Percentiles rank a stretch among this genome's conserved stretches.
phyloP scores from a whole-genome alignment of 2,888 invertebrate genomes.

The Hoplodrina blanda region DNA sequence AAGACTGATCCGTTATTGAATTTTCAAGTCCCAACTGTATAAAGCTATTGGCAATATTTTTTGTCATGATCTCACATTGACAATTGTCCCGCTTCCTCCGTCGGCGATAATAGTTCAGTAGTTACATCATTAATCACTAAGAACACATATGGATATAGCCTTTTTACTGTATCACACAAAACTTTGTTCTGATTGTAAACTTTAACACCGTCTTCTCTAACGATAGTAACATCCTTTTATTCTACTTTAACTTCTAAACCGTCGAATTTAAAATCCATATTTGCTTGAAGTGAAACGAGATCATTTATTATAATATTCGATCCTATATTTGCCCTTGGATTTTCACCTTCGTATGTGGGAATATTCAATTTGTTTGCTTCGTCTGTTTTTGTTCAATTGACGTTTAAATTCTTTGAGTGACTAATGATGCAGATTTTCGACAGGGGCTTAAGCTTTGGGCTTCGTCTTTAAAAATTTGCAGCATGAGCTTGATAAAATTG shows the following conservation, averaged over 20 bases:
- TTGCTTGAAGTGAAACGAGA: slow-evolving; percentile 61
- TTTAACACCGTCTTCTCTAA: slow-evolving; percentile 79
- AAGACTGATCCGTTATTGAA: slow-evolving; percentile 30
- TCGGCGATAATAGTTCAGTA: slow-evolving; percentile 84
- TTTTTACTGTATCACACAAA: slow-evolving; percentile 83
- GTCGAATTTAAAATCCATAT: slow-evolving; percentile 64
- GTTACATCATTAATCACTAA: slow-evolving; percentile 87
- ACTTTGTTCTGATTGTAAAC: slow-evolving; percentile 85
- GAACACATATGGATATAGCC: slow-evolving; percentile 84
- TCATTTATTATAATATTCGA: slow-evolving; percentile 84
- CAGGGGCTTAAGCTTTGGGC: slow-evolving; percentile 71
- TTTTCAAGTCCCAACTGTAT: slow-evolving; percentile 25
- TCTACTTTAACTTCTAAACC: slow-evolving; percentile 63
- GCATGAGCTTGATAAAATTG: slow-evolving; percentile 32
- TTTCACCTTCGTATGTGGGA: slow-evolving; percentile 90
- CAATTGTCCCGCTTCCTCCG: slow-evolving; percentile 83
- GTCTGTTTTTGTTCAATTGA: slow-evolving; percentile 90
- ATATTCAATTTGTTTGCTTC: slow-evolving; percentile 89
- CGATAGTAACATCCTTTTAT: slow-evolving; percentile 68
- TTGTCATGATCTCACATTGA: slow-evolving; percentile 79
- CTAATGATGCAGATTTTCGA: slow-evolving; percentile 83
- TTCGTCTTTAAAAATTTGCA: slow-evolving; percentile 42
- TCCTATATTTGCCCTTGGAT: slow-evolving; percentile 87
- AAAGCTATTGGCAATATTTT: slow-evolving; percentile 64
- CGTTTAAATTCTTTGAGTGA: slow-evolving; percentile 85